phyloP scores from a whole-genome alignment of 1,140 invertebrate genomes.

The Panagrolaimus sp. region DNA sequence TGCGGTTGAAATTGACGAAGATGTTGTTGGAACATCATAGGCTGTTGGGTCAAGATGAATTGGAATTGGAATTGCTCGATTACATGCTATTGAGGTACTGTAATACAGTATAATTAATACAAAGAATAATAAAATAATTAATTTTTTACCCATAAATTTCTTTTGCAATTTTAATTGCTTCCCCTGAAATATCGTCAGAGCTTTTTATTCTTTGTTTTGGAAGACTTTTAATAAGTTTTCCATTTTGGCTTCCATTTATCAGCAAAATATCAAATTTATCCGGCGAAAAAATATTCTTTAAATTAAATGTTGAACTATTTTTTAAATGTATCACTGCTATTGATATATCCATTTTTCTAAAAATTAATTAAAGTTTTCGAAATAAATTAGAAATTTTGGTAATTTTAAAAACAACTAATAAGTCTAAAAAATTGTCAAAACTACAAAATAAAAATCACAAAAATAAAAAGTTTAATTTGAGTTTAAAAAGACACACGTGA shows the following conservation, averaged over 20 bases:
- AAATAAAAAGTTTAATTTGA: too few relatives aligned
- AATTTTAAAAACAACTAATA: too few relatives aligned
- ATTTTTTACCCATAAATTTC: constrained; percentile 1
- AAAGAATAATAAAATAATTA: background rate
- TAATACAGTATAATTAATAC: background rate
- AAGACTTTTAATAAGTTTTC: constrained; percentile 4
- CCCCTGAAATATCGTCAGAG: background rate
- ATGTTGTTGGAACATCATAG: background rate
- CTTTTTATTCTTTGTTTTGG: background rate
- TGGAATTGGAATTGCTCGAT: background rate
- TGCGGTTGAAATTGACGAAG: background rate
- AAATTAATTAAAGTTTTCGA: too few relatives aligned
- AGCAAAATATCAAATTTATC: background rate
- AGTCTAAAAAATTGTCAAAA: too few relatives aligned
- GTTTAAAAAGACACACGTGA: too few relatives aligned
- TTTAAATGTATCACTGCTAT: background rate
- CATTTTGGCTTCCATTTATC: background rate
- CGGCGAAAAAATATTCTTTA: background rate
- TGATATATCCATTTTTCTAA: constrained; percentile 11
- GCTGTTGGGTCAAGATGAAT: background rate
- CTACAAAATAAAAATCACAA: too few relatives aligned
- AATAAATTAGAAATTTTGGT: too few relatives aligned
- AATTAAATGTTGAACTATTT: background rate
- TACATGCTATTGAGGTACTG: background rate
- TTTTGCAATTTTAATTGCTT: background rate